Evolutionary conservation across 2,888 invertebrate species (phyloP).

Genomic region (Drosophila helvetica): DNA sequence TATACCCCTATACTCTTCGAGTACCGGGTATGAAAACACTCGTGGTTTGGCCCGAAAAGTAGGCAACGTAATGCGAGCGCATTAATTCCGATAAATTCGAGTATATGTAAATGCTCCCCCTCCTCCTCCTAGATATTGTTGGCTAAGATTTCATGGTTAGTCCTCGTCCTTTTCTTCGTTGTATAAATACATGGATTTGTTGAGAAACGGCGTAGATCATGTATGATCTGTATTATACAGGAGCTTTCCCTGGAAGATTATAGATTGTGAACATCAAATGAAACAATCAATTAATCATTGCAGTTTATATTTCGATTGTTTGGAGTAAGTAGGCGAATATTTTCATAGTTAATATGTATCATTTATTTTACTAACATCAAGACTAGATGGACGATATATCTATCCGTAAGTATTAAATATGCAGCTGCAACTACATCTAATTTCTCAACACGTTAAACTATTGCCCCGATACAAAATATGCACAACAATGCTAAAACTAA

Average conservation of each 20-base stretch:
- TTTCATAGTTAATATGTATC: constrained; percentile 5
- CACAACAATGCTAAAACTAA: constrained; percentile 10
- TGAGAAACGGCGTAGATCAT: no score
- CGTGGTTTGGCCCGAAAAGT: constrained; percentile 5
- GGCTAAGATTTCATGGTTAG: no score
- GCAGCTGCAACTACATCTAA: constrained; percentile 60
- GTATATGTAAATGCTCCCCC: background rate
- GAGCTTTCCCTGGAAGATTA: background rate
- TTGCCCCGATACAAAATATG: constrained; percentile 57
- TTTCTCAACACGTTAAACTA: constrained; percentile 53
- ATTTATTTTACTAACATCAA: constrained; percentile 28
- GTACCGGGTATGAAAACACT: no score
- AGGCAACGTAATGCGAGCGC: background rate
- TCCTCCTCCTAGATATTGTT: background rate
- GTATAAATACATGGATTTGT: background rate
- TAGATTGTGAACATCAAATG: no score
- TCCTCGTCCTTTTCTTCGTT: no score
- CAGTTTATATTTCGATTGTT: constrained; percentile 17
- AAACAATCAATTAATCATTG: constrained; percentile 8
- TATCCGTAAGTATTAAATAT: constrained; percentile 57
- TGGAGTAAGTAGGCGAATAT: background rate
- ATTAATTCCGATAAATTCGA: background rate
- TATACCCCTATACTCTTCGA: no score
- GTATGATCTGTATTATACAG: no score
- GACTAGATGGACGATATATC: constrained; percentile 56